Base-by-base conservation (phyloP, 2,888 invertebrate species). In the Smittia aterrima region DNA sequence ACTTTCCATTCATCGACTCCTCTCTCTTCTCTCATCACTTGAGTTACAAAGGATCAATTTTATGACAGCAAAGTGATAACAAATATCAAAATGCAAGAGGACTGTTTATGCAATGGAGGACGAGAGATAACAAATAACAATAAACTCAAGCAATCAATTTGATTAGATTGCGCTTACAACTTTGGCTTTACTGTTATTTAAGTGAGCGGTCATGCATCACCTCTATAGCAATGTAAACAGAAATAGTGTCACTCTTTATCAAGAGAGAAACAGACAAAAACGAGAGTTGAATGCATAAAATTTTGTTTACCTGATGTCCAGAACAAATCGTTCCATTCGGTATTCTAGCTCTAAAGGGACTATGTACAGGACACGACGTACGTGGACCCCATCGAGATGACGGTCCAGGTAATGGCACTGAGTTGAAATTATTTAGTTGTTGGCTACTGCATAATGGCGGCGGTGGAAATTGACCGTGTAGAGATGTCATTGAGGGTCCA, bases 271-370 rank as follows among this genome's bases (percentile, higher is more conserved):
- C n/a, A n/a, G n/a, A n/a, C n/a, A n/a, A n/a, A n/a, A n/a, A n/a
- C 18, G 22, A 54, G 22, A 18, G 54, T 47, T 16, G 16, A 47
- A 47, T 16, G 47, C n/a, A 47, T 6, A 47, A 47, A n/a, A 11
- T 47, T 47, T n/a, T 47, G 3, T 67, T 82, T 82, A 83, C 83
- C 83, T 83, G 83, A 79, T 83, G 83, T 82, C 83, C 83, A 77
- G 83, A 83, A 78, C 83, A 83, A 77, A 83, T 81, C 74, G 82
- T 82, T 78, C 83, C 83, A 77, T 83, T 83, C 76, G 83, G 83
- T 77, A 82, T 82, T 76, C 83, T 82, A 76, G 82, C 81, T 77
- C 83, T 81, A 79, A 83, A 83, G 77, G 83, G 83, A 79, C 83
- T 83, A 79, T 83, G 83, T 77, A 83, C 82, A 72, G 83, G 83